Conservation (phyloP, 2,113 vertebrate species). For the Uropsilus gracilis region DNA sequence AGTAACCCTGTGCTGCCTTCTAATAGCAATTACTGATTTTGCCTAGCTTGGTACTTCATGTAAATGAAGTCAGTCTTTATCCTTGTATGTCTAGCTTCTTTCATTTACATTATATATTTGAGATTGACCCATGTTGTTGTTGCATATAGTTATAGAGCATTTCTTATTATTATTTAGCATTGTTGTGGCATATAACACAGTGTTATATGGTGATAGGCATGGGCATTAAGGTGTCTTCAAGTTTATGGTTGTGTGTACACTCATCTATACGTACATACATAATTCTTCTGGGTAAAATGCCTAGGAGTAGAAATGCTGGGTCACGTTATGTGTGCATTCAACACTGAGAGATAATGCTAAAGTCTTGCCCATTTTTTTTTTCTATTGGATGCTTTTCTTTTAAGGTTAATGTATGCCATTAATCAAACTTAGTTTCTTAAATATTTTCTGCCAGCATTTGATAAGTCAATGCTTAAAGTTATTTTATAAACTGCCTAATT, state of each 20-base stretch:
- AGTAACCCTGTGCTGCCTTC: neutral
- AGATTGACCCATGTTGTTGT: neutral
- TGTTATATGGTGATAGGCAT: neutral
- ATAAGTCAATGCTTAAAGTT: neutral
- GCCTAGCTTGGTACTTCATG: neutral
- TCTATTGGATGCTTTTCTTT: constrained; percentile 7
- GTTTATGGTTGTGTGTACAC: neutral
- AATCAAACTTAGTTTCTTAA: constrained; percentile 5
- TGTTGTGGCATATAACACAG: neutral
- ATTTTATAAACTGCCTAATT: neutral
- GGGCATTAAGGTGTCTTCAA: neutral
- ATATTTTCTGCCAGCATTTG: constrained; percentile 9
- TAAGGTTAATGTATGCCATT: neutral
- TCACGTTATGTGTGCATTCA: neutral
- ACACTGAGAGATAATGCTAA: neutral
- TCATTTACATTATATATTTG: neutral
- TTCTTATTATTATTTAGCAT: constrained; percentile 11
- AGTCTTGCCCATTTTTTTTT: neutral
- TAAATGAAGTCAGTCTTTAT: neutral
- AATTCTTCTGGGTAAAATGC: neutral
- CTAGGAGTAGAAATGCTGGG: neutral
- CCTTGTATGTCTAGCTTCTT: constrained; percentile 6
- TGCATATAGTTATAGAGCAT: neutral
- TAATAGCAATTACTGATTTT: neutral
- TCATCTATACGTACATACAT: neutral